Conservation (phyloP, 1,140 invertebrate species). For the Polyergus mexicanus region DNA sequence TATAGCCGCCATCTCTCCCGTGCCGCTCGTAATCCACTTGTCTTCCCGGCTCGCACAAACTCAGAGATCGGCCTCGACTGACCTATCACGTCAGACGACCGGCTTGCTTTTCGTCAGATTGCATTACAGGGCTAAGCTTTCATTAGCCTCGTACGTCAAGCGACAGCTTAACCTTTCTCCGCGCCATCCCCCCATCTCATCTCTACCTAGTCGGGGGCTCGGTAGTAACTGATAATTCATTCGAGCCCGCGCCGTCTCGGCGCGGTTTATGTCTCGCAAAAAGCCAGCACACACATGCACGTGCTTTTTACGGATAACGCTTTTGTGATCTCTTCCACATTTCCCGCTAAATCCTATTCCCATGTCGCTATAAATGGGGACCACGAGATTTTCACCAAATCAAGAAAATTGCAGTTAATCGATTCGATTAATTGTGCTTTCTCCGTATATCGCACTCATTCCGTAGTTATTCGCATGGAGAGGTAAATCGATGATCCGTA, state of each 20-base stretch:
- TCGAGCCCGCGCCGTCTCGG: slow-evolving; percentile 48
- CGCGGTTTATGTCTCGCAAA: slow-evolving; percentile 53
- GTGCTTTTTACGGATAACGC: slow-evolving; percentile 42
- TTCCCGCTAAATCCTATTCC: slow-evolving; percentile 36
- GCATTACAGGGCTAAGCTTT: slow-evolving; percentile 80
- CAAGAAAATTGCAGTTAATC: slow-evolving; percentile 48
- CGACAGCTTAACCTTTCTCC: slow-evolving; percentile 80
- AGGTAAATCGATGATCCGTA: slow-evolving; percentile 1
- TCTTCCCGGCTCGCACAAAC: slow-evolving; percentile 69
- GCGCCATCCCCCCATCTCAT: slow-evolving; percentile 27
- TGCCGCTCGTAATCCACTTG: slow-evolving; percentile 76
- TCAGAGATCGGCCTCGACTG: slow-evolving; percentile 69
- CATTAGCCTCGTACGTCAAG: slow-evolving; percentile 79
- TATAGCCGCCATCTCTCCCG: slow-evolving; percentile 65
- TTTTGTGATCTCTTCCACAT: not conserved
- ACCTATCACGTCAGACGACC: slow-evolving; percentile 79
- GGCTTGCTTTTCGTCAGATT: slow-evolving; percentile 78
- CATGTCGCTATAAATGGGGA: slow-evolving; percentile 25
- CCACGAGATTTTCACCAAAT: slow-evolving; percentile 30
- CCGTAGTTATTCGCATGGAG: slow-evolving; percentile 1
- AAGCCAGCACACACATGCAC: not conserved
- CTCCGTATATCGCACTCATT: not conserved
- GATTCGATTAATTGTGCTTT: slow-evolving; percentile 25
- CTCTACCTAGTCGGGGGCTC: not conserved
- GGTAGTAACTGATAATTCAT: slow-evolving; percentile 76